Evolutionary conservation across 2,113 vertebrate genomes (phyloP), one percentile per base, ranked within the genome.

Genomic region (Nymphicus hollandicus): DNA sequence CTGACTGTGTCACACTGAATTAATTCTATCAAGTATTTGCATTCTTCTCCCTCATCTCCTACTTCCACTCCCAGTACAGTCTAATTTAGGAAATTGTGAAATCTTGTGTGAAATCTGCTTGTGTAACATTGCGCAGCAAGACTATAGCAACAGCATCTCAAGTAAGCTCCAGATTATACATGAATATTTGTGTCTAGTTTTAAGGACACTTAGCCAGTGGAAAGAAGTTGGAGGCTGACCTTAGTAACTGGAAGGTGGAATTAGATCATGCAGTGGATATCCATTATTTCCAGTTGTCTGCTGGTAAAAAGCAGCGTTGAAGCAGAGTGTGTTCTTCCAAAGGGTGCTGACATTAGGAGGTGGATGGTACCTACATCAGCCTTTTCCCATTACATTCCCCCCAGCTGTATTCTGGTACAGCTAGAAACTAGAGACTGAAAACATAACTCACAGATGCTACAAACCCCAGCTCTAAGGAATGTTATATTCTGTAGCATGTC

Each of bases 61-160:
- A 22, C 37, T 89, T 80, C 46, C 9, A 78, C 15, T 86, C 46
- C 23, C 41, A 77, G 37, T 44, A 65, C 1, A 6, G 50, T 41
- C 65, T 86, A 80, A 88, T 81, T 49, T 52, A 81, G 76, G 88
- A 88, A 93, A 86, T 78, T 63, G 68, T 81, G 68, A 95, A 81
- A 81, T 81, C 43, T 73, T 89, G 9, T 68, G 29, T 89, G 87
- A 91, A 94, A 74, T 94, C 23, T 25, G 76, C 68, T 91, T 95
- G 76, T 73, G 69, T 76, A 96, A 80, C 0, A 0, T 39, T 89
- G n/a, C 37, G 84, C 49, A 91, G 55, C 66, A 84, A 69, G 49
- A 68, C 66, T 58, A 55, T 33, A 79, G 37, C 82, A 92, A 44
- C 31, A 86, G 43, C 68, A 69, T 16, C 53, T 68, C 69, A 76